Evolutionary conservation across 2,888 invertebrate genomes (phyloP), one percentile per base, ranked within the genome.

Genomic region (Xestia rhomboidea): DNA sequence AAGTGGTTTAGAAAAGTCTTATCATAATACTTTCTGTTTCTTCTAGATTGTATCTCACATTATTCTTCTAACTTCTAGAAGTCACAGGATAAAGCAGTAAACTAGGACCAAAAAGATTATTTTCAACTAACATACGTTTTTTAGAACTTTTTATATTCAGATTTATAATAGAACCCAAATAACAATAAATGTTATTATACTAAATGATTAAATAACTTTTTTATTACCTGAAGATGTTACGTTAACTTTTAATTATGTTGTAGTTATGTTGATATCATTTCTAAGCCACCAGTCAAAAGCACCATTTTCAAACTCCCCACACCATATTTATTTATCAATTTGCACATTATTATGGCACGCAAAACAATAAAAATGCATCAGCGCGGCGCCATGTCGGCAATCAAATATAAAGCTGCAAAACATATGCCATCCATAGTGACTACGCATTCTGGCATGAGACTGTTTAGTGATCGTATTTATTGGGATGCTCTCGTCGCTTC

Each of bases 391-490:
- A 85, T 87, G 79, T 85, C 90, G 91, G 93, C 93, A 91, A 92
- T 94, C 78, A 94, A 92, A 95, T 93, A 94, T 90, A 92, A 96
- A 96, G 96, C 96, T 92, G 95, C 96, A 96, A 96, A 96, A 94
- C 89, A 96, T 95, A 94, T 92, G 93, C 93, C 93, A 93, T 92
- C 93, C 90, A 94, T 92, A 90, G 90, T 86, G 79, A 89, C 89
- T 87, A 89, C 82, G 82, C 88, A 85, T 87, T 85, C 86, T 87
- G 83, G 86, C 86, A 82, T 75, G 79, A 85, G 81, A 83, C 71
- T 74, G 73, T 83, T 86, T 77, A 84, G 74, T 78, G 75, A 66
- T 77, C 77, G 63, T 67, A 82, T 83, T 83, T 63, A 77, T 49
- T 69, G 60, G 49, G 5, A 54, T n/a, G 13, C 10, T 54, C 49